These are phyloP conservation scores for Plecotus auritus DNA, from an alignment of 2,113 vertebrate species.

Conservation along the genomic window DNA sequence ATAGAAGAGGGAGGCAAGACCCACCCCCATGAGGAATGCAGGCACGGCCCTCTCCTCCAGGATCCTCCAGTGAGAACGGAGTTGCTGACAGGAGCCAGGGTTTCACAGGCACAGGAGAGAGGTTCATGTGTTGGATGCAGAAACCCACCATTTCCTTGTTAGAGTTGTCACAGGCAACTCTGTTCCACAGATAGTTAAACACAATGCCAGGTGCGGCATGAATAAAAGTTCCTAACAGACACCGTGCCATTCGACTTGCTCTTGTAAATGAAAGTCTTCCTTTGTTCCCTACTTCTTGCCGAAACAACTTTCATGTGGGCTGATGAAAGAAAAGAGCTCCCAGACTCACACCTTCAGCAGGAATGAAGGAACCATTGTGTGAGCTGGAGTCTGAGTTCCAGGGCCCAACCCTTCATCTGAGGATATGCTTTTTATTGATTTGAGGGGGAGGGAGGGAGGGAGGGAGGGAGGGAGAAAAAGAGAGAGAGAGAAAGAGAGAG, in stretches of 20 bases:
- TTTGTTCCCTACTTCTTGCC: conserved; percentile 52
- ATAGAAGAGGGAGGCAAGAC: not conserved
- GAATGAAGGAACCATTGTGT: not conserved
- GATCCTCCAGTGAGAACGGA: not conserved
- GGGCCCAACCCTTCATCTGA: not conserved
- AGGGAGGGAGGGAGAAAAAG: too few relatives aligned
- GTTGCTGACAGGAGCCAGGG: not conserved
- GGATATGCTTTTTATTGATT: not conserved
- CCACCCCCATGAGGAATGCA: not conserved
- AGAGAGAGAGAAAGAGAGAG: too few relatives aligned
- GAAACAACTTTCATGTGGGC: conserved; percentile 61
- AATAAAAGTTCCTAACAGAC: conserved; percentile 61
- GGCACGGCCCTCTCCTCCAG: not conserved
- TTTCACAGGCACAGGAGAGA: not conserved
- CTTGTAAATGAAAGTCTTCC: conserved; percentile 55
- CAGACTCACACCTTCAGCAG: not conserved
- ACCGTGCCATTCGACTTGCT: conserved; percentile 25
- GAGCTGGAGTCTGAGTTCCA: not conserved
- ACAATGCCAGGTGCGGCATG: conserved; percentile 45
- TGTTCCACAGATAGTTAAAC: conserved; percentile 53
- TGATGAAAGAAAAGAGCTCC: conserved; percentile 15
- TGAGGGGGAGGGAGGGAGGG: not conserved
- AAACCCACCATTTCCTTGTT: conserved; percentile 34
- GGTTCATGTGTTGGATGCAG: not conserved
- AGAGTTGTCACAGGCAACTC: conserved; percentile 17